Percentiles rank a stretch among this genome's conserved stretches.
Evolutionary conservation across 2,113 vertebrate genomes (phyloP).

Genomic region (Elanus axillaris): DNA sequence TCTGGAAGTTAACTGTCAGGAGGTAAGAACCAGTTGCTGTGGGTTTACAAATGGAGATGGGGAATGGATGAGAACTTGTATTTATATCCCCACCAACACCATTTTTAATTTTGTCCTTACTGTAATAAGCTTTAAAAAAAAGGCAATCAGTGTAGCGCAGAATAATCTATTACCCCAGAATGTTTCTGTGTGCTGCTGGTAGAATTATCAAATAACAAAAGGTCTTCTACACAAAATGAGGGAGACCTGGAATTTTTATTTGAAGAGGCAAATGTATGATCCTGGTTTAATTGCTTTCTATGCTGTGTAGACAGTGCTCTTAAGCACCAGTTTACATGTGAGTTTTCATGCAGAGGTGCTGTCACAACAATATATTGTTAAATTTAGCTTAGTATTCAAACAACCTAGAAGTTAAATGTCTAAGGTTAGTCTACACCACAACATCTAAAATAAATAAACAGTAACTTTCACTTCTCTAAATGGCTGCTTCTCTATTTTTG

Average conservation of each 20-base stretch:
- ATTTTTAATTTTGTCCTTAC: neutral
- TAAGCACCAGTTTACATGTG: neutral
- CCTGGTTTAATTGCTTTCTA: neutral
- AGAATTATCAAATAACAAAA: neutral
- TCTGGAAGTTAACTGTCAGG: slow-evolving; percentile 77
- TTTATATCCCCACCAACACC: neutral
- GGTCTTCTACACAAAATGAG: neutral
- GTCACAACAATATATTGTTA: neutral
- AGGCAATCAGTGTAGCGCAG: neutral
- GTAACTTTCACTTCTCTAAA: neutral
- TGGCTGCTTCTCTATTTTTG: neutral
- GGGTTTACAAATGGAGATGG: neutral
- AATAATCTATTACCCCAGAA: neutral
- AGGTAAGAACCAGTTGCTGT: slow-evolving; percentile 63
- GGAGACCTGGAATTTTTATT: neutral
- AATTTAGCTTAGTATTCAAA: neutral
- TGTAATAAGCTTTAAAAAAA: neutral
- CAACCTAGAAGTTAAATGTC: neutral
- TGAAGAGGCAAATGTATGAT: neutral
- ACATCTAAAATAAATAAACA: neutral
- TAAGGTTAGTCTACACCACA: neutral
- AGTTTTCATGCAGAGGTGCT: neutral
- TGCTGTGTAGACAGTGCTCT: neutral
- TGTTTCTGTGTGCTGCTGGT: neutral
- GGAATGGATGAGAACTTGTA: neutral